A percentile compares a stretch with the other conserved stretches of the same genome.
phyloP scores from a whole-genome alignment of 2,797 vertebrate species.

The Menidia menidia region DNA sequence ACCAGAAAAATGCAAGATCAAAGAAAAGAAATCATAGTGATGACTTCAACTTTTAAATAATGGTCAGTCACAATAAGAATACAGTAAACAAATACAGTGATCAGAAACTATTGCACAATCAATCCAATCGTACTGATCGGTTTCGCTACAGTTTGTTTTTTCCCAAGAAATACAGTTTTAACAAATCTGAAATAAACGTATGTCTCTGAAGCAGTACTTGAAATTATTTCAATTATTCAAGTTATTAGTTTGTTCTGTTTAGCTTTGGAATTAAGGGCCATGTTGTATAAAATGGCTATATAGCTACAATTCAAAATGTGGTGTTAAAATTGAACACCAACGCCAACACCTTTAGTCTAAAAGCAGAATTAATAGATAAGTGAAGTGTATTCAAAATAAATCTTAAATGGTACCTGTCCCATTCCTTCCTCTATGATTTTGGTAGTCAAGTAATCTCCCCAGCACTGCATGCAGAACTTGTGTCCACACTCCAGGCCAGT shows the following conservation, averaged over 20 bases:
- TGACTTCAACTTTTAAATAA: not conserved
- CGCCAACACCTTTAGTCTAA: not conserved
- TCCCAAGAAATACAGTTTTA: not conserved
- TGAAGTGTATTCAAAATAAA: not conserved
- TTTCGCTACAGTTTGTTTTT: not conserved
- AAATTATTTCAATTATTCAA: too few relatives aligned
- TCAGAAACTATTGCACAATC: not conserved
- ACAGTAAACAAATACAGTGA: not conserved
- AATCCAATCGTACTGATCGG: not conserved
- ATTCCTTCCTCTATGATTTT: conserved; percentile 99
- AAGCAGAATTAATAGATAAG: not conserved
- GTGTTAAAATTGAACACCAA: not conserved
- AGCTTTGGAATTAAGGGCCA: too few relatives aligned
- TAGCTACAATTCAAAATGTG: not conserved
- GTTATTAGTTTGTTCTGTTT: too few relatives aligned
- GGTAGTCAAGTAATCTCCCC: conserved; percentile 99
- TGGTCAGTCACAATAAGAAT: not conserved
- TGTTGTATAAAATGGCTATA: not conserved
- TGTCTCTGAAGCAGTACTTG: too few relatives aligned
- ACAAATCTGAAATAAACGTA: not conserved
- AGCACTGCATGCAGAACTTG: conserved; percentile 99
- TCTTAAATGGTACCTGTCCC: conserved; percentile 91
- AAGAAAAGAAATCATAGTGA: not conserved
- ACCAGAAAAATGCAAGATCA: not conserved
- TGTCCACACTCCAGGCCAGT: conserved; percentile 99